These are phyloP conservation scores for Malurus alboscapulatus DNA, from an alignment of 2,113 vertebrate genomes.

Conservation along the genomic window DNA sequence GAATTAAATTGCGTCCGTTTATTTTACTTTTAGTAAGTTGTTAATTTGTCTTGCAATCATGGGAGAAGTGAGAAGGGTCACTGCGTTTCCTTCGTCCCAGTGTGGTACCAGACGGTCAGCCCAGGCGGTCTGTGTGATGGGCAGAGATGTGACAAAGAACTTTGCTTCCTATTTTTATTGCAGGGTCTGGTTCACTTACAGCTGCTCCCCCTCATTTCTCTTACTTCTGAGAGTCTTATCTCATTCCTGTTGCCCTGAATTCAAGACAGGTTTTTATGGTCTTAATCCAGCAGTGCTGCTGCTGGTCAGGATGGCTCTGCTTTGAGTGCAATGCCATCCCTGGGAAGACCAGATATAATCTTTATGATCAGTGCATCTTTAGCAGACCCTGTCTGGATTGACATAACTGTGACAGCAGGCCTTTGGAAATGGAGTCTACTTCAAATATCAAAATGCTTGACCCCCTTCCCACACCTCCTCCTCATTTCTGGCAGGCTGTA, in stretches of 20 bases:
- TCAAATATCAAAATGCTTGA: not conserved
- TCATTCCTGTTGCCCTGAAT: not conserved
- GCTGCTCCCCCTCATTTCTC: not conserved
- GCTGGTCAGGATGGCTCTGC: not conserved
- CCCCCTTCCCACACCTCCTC: not conserved
- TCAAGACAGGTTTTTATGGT: not conserved
- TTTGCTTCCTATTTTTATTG: not conserved
- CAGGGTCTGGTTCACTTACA: not conserved
- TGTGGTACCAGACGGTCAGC: not conserved
- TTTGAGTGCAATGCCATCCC: not conserved
- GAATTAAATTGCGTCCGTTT: not conserved
- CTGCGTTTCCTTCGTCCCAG: rapidly evolving
- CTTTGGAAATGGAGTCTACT: not conserved
- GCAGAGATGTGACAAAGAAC: not conserved
- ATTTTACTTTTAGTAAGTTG: not conserved
- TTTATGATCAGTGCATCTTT: not conserved
- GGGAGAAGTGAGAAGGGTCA: not conserved
- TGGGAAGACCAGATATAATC: not conserved
- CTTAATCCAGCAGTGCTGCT: not conserved
- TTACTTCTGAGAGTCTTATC: not conserved
- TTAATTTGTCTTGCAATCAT: not conserved
- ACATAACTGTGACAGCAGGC: not conserved
- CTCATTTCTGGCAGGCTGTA: not conserved
- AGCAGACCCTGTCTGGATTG: not conserved
- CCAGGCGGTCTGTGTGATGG: rapidly evolving